These are phyloP conservation scores for Chrysemys picta DNA, from an alignment of 2,113 vertebrate genomes.

Conservation along the genomic window DNA sequence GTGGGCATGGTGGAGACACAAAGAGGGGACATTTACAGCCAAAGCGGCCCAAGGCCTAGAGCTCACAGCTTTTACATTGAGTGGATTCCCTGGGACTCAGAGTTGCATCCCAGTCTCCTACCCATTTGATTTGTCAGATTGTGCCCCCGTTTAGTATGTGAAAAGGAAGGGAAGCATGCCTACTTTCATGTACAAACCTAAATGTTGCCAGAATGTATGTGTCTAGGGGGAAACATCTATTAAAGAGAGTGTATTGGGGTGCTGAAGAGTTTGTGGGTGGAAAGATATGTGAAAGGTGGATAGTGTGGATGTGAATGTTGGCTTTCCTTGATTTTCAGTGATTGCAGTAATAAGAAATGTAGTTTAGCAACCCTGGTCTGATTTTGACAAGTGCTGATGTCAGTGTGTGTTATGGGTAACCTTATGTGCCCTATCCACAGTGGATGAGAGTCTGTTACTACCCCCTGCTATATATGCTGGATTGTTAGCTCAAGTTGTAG, in stretches of 20 bases:
- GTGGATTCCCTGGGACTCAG: not conserved
- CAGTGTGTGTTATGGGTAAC: not conserved
- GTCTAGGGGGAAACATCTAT: not conserved
- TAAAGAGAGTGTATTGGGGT: not conserved
- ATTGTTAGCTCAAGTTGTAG: not conserved
- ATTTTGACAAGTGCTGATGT: not conserved
- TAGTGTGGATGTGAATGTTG: not conserved
- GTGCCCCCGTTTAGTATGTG: not conserved
- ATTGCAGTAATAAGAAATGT: not conserved
- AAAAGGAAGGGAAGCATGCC: not conserved
- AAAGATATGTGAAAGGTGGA: not conserved
- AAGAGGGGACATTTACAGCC: not conserved
- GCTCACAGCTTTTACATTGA: not conserved
- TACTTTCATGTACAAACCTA: not conserved
- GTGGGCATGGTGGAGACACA: not conserved
- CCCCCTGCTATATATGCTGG: not conserved
- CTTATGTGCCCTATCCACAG: not conserved
- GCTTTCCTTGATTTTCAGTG: not conserved
- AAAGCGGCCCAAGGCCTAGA: not conserved
- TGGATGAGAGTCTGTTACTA: not conserved
- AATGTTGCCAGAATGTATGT: not conserved
- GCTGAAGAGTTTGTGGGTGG: not conserved
- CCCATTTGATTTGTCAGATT: not conserved
- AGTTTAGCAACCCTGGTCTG: not conserved
- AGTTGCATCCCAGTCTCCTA: not conserved